A percentile compares a stretch with the other conserved stretches of the same genome.
These are phyloP conservation scores for Danio choprae DNA, from an alignment of 2,797 vertebrate genomes.

Conservation along the genomic window DNA sequence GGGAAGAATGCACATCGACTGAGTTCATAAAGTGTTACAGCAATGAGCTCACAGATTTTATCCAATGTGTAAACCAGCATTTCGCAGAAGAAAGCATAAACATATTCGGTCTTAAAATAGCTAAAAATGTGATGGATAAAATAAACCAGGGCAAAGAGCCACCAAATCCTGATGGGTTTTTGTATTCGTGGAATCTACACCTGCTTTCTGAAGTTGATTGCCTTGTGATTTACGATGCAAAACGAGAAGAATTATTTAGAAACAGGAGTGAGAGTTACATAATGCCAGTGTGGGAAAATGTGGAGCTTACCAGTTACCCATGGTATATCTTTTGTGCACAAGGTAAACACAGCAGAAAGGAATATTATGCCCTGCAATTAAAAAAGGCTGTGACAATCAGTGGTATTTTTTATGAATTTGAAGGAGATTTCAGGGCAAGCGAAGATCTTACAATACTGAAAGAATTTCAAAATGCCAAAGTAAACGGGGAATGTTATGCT, in stretches of 20 bases:
- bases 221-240: too few relatives aligned
- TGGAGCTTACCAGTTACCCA: not conserved
- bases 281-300: not conserved
- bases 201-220: not conserved
- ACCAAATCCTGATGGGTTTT: not conserved
- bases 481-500: not conserved
- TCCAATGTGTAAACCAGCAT: not conserved
- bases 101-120: not conserved
- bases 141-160: not conserved
- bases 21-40: not conserved
- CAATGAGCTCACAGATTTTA: not conserved
- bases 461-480: not conserved
- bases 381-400: too few relatives aligned
- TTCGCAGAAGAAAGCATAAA: constrained; percentile 10
- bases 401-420: not conserved
- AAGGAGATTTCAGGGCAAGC: not conserved
- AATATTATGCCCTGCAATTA: too few relatives aligned
- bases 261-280: constrained; percentile 6
- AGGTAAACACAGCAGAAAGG: too few relatives aligned
- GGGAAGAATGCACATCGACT: not conserved
- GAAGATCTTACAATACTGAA: not conserved
- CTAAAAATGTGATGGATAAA: not conserved
- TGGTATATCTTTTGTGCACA: not conserved
- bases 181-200: not conserved
- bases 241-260: not conserved